Evolutionary conservation across 2,888 invertebrate species (phyloP), one percentile per base, ranked within the genome.

Genomic region (Marronus borbonicus): DNA sequence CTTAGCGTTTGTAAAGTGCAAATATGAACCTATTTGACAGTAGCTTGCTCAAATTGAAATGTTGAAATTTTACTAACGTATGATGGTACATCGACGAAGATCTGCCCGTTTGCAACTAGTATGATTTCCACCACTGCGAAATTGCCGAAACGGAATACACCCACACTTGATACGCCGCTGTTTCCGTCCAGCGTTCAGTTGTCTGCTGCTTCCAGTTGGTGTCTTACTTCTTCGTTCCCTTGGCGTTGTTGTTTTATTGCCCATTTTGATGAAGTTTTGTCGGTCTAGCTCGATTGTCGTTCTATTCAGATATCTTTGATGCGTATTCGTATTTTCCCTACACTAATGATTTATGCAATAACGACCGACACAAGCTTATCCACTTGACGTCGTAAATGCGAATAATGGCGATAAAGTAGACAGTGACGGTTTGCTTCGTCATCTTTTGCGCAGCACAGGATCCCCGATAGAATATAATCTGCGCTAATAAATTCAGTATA

Each of bases 251-350:
- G 36, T 72, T 68, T 44, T 68, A 68, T 68, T 49, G 68, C 49
- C 36, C 12, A 36, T n/a, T 36, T 12, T 52, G 70, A 72, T 44
- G 12, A 20, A 72, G 58, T 39, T 72, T 60, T 58, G 20, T 72
- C 60, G 72, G 58, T 60, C 12, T 12, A 44, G 20, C 8, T 39
- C 44, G 60, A 72, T 39, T 72, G n/a, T 58, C 58, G 10, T 20
- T 24, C 58, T 36, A 17, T 72, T 36, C 44, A 36, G 36, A 58
- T 72, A n/a, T 14, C 14, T 74, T 49, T 14, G 60, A 74, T 44
- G 28, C 60, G 72, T 62, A 74, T 62, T 74, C 60, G 72, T 60
- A 60, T 74, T 74, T 39, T 70, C 72, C 39, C 20, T 12, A 39
- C 12, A 60, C 58, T 39, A 72, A 72, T 72, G 72, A 58, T 72